Base-by-base conservation (phyloP, 2,797 vertebrate genomes). In the Clarias pachynema region DNA sequence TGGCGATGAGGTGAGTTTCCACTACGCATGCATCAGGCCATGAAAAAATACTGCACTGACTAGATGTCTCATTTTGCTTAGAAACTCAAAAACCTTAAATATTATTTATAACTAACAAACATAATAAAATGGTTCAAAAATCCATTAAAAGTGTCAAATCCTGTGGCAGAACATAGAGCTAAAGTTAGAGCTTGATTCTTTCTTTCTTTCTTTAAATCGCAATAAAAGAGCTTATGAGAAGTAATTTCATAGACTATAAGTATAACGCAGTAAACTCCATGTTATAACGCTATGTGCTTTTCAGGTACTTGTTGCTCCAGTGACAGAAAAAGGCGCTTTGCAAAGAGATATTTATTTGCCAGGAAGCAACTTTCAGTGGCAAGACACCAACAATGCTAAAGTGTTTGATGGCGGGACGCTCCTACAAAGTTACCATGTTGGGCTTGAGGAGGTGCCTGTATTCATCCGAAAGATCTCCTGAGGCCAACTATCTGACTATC, bases 261-360 rank as follows among this genome's bases (percentile, higher is more conserved):
- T 77, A 24, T 40, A 22, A 14, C 49, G 15, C 5, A 4, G 15
- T 29, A 20, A 65, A 9, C 37, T 15, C 44, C 5, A 1, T 31
- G 10, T 81, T 31, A 29, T 66, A 7, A 81, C 66, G 5, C 26
- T 20, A 4, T 44, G n/a, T 53, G 24, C 62, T 77, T 91, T 89
- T 90, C 75, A 98, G 97, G 94, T 97, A 53, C 93, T 98, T 91
- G 94, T 98, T 80, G 97, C 97, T n/a, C 97, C 97, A 0, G 92
- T 98, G 89, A 95, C 96, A 85, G 96, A 96, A 87, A 95, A 93
- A 84, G 96, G 96, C 24, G 94, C 93, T 0, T 91, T 56, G 0
- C 92, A 93, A 88, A 93, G 97, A 92, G 96, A 98, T 81, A 94
- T 98, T 89, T 98, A 96, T 90, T 92, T 98, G 88, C 97, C 97